phyloP scores from a whole-genome alignment of 1,140 invertebrate species.

The Eurosta solidaginis region DNA sequence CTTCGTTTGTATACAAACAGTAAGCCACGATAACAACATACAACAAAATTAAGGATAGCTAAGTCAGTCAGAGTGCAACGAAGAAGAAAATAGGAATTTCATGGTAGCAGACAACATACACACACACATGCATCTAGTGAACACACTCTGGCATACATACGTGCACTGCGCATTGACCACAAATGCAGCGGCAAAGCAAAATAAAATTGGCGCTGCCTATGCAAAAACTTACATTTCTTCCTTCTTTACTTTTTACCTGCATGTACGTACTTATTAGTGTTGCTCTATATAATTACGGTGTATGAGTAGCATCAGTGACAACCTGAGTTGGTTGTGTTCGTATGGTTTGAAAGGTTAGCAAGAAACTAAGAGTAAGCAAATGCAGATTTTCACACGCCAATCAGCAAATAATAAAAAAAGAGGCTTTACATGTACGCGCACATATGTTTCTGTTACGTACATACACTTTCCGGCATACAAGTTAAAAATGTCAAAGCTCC shows the following conservation, averaged over 20 bases:
- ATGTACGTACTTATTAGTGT: background rate
- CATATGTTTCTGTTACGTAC: too few relatives aligned
- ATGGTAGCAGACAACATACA: too few relatives aligned
- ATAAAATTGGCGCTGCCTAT: background rate
- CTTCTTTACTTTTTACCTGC: too few relatives aligned
- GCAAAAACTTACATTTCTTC: too few relatives aligned
- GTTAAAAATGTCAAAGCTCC: background rate
- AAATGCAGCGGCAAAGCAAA: slow-evolving; percentile 3
- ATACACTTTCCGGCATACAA: background rate
- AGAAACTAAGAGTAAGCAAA: background rate
- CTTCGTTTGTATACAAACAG: background rate
- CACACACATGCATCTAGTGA: background rate
- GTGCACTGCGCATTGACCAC: slow-evolving; percentile 5
- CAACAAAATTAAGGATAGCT: background rate
- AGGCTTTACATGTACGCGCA: background rate
- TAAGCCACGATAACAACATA: background rate
- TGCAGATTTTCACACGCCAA: background rate
- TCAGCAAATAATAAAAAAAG: background rate
- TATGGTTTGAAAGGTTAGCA: background rate
- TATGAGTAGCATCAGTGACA: background rate
- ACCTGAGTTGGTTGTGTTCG: background rate
- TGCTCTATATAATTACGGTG: background rate
- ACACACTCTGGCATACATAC: background rate
- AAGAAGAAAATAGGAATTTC: background rate
- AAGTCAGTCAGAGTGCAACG: background rate